Evolutionary conservation across 2,888 invertebrate genomes (phyloP).

Genomic region (Pilophorus perplexus): DNA sequence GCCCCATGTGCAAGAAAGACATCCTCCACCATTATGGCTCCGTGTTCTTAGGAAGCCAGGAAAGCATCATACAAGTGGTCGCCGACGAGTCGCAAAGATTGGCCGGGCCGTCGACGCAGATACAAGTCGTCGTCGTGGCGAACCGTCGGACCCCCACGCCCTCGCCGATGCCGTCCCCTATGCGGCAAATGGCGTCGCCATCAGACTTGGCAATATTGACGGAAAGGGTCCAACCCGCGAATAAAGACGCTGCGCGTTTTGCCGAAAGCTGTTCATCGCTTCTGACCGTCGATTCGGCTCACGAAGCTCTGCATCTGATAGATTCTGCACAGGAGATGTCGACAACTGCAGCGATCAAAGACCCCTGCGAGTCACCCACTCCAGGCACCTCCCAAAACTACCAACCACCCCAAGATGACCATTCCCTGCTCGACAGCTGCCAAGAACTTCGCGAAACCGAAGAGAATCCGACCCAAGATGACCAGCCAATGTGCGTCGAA

Average conservation of each 20-base stretch:
- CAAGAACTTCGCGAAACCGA: neutral
- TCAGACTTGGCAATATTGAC: constrained; percentile 1
- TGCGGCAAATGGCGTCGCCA: no score
- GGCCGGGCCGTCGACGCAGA: constrained; percentile 23
- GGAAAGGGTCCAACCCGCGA: constrained; percentile 18
- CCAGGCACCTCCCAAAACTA: no score
- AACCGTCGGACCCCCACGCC: neutral
- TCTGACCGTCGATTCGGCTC: constrained; percentile 14
- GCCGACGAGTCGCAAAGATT: constrained; percentile 52
- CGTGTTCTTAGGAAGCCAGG: constrained; percentile 76
- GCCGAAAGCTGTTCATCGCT: neutral
- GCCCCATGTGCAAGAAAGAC: constrained; percentile 97
- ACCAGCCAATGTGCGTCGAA: no score
- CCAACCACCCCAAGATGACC: no score
- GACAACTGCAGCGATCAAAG: no score
- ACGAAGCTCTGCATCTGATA: constrained; percentile 12
- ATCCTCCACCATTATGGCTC: constrained; percentile 86
- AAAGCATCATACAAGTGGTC: constrained; percentile 74
- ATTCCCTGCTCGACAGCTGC: neutral
- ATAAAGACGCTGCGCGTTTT: neutral
- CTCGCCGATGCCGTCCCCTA: neutral
- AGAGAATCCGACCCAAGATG: no score
- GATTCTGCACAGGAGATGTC: no score
- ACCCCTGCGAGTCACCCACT: neutral
- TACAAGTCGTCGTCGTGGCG: constrained; percentile 17